Evolutionary conservation across 2,113 vertebrate species (phyloP).

Genomic region (Malurus alboscapulatus): DNA sequence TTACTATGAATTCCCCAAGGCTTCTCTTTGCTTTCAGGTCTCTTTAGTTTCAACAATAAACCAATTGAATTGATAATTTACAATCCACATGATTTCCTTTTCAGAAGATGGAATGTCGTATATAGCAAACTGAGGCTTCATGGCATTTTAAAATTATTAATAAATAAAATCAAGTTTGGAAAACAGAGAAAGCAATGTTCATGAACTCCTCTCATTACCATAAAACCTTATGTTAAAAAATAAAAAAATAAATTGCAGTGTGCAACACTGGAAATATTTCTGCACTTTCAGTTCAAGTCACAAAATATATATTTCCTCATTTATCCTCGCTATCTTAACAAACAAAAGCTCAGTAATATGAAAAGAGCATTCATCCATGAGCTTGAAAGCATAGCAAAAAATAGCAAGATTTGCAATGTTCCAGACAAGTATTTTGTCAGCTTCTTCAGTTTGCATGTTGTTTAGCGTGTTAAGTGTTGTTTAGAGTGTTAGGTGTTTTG

Average conservation of each 20-base stretch:
- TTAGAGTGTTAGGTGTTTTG: not conserved
- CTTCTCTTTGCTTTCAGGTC: not conserved
- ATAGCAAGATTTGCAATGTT: conserved; percentile 28
- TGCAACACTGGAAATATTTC: conserved; percentile 25
- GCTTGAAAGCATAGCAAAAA: conserved; percentile 21
- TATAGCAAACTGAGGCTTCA: not conserved
- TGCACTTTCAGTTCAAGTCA: conserved; percentile 50
- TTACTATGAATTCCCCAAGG: not conserved
- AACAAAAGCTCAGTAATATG: conserved; percentile 43
- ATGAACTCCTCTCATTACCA: conserved; percentile 2
- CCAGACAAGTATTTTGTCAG: conserved; percentile 25
- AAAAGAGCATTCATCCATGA: conserved; percentile 22
- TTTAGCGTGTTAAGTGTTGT: not conserved
- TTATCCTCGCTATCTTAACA: conserved; percentile 53
- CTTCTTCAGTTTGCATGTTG: not conserved
- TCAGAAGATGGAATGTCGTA: not conserved
- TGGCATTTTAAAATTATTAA: conserved; percentile 13
- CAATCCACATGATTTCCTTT: not conserved
- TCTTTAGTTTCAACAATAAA: conserved; percentile 32
- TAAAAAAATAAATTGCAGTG: not conserved
- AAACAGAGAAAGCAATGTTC: not conserved
- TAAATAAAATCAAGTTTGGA: conserved; percentile 6
- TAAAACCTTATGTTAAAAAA: conserved; percentile 40
- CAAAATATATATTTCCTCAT: conserved; percentile 52
- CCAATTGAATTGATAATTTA: conserved; percentile 24